Percentiles rank a stretch among this genome's conserved stretches.
Evolutionary conservation across 2,113 vertebrate species (phyloP).

Genomic region (Pterocles orientalis): DNA sequence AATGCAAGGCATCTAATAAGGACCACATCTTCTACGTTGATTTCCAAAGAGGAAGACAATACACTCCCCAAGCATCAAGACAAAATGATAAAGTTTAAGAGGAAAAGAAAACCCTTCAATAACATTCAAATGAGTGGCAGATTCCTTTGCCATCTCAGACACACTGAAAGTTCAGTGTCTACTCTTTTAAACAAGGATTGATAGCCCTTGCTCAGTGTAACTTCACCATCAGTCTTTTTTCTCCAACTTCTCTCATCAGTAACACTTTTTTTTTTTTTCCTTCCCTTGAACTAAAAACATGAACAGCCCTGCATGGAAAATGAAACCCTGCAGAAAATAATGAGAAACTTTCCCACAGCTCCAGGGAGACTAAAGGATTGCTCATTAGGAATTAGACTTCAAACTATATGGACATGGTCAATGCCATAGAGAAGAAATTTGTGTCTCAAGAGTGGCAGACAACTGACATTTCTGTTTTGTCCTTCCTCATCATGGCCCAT

Average conservation of each 20-base stretch:
- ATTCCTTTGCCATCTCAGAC: background rate
- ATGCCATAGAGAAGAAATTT: background rate
- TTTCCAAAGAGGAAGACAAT: background rate
- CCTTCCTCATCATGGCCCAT: background rate
- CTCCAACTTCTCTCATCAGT: background rate
- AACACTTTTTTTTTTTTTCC: background rate
- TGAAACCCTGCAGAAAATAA: background rate
- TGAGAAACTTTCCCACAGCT: background rate
- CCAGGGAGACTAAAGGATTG: background rate
- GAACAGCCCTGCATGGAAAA: constrained; percentile 3
- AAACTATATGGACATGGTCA: background rate
- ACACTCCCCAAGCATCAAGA: background rate
- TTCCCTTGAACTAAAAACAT: background rate
- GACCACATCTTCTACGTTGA: too few species aligned
- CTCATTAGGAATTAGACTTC: background rate
- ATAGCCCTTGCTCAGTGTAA: background rate
- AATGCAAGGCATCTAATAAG: background rate
- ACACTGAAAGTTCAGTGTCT: background rate
- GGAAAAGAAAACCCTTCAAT: background rate
- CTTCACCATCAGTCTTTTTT: background rate
- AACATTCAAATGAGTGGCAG: background rate
- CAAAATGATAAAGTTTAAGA: background rate
- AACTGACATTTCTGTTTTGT: background rate
- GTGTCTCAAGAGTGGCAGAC: background rate
- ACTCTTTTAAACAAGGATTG: background rate